phyloP scores from a whole-genome alignment of 2,797 vertebrate genomes.

The Cuniculus paca region DNA sequence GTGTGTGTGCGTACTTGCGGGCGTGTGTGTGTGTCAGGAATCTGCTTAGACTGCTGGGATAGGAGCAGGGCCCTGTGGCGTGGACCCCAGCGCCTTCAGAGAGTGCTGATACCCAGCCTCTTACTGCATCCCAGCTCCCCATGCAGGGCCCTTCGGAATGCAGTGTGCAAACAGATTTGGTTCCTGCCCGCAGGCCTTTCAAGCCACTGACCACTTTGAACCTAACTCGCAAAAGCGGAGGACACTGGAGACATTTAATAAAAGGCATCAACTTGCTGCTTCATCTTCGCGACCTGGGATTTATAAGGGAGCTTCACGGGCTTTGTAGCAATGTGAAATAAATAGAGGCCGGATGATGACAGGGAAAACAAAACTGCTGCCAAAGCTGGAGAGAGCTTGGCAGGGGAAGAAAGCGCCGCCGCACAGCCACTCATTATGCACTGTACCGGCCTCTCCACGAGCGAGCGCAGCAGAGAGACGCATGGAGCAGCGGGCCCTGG shows the following conservation, averaged over 20 bases:
- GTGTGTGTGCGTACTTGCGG: no score
- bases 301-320: conserved; percentile 90
- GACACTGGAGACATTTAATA: conserved; percentile 87
- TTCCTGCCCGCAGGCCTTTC: conserved; percentile 84
- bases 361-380: conserved; percentile 89
- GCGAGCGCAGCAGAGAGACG: conserved; percentile 85
- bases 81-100: conserved; percentile 65
- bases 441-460: conserved; percentile 87
- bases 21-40: neutral
- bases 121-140: conserved; percentile 55
- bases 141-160: neutral
- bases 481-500: conserved; percentile 83
- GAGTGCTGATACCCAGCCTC: conserved; percentile 75
- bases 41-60: neutral
- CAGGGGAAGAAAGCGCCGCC: conserved; percentile 88
- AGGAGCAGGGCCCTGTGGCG: neutral
- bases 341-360: conserved; percentile 92
- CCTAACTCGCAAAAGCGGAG: conserved; percentile 88
- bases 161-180: conserved; percentile 79
- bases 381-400: conserved; percentile 90
- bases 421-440: conserved; percentile 88
- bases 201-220: conserved; percentile 87
- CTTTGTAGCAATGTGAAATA: conserved; percentile 91
- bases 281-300: conserved; percentile 88
- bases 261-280: conserved; percentile 87